Evolutionary conservation across 2,888 invertebrate genomes (phyloP).

Genomic region (Hoplodrina ambigua): DNA sequence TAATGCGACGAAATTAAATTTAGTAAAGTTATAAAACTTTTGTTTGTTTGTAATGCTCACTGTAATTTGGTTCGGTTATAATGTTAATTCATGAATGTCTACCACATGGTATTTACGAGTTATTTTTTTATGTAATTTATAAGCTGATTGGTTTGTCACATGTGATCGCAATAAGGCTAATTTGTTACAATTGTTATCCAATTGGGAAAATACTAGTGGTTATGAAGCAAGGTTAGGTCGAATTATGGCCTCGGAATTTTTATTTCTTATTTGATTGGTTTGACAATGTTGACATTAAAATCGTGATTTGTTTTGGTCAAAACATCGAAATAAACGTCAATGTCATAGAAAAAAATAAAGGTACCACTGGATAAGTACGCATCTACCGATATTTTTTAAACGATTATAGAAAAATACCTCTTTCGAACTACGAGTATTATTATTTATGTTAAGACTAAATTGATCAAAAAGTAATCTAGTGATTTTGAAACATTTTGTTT

Average conservation of each 20-base stretch:
- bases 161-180: slow-evolving; percentile 32
- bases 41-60: slow-evolving; percentile 47
- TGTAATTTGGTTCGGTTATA: slow-evolving; percentile 51
- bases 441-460: too few relatives aligned
- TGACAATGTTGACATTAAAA: slow-evolving; percentile 25
- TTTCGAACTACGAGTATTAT: neutral
- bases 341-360: slow-evolving; percentile 6
- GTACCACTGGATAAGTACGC: neutral
- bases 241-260: slow-evolving; percentile 41
- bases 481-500: neutral
- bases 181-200: slow-evolving; percentile 32
- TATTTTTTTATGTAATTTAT: slow-evolving; percentile 27
- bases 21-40: slow-evolving; percentile 26
- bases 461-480: too few relatives aligned
- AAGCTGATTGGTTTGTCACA: slow-evolving; percentile 20
- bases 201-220: slow-evolving; percentile 19
- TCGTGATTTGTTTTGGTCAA: slow-evolving; percentile 27
- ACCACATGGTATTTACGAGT: slow-evolving; percentile 60
- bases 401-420: neutral
- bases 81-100: slow-evolving; percentile 39
- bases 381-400: neutral
- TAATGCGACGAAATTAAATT: slow-evolving; percentile 53
- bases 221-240: slow-evolving; percentile 53
- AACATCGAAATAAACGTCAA: slow-evolving; percentile 23
- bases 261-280: slow-evolving; percentile 22